phyloP scores from a whole-genome alignment of 2,888 invertebrate species.

The Strigamia maritima region DNA sequence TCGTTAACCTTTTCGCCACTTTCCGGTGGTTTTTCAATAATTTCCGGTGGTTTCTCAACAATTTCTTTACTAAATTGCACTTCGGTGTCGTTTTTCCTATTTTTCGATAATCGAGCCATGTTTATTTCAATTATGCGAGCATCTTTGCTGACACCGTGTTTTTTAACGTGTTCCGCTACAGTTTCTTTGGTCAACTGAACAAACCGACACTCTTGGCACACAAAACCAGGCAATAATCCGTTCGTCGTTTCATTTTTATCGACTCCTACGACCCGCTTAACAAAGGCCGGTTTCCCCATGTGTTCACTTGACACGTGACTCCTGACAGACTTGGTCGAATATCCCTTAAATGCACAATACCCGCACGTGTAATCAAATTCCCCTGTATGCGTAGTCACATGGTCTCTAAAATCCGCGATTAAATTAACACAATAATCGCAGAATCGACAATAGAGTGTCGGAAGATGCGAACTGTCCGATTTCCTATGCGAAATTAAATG shows the following conservation, averaged over 20 bases:
- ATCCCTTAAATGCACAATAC: constrained; percentile 54
- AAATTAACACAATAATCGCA: constrained; percentile 47
- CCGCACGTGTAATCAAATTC: constrained; percentile 69
- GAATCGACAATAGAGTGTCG: constrained; percentile 49
- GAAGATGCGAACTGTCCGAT: not conserved
- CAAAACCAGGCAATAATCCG: constrained; percentile 55
- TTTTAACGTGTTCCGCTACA: constrained; percentile 63
- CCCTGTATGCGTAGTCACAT: constrained; percentile 72
- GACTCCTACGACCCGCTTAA: not conserved
- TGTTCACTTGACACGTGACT: constrained; percentile 16
- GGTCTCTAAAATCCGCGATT: constrained; percentile 62
- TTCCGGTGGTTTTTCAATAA: too few species aligned
- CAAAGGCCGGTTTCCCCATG: not conserved
- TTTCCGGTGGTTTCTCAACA: not conserved
- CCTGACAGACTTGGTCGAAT: constrained; percentile 15
- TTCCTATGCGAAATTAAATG: constrained; percentile 42
- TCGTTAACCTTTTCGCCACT: too few species aligned
- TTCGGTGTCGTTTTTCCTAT: not conserved
- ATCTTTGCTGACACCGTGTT: constrained; percentile 52
- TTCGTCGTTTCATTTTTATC: not conserved
- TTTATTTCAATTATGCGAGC: constrained; percentile 55
- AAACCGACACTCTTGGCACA: constrained; percentile 71
- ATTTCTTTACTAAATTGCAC: not conserved
- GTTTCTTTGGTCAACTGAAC: constrained; percentile 64
- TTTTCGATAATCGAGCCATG: constrained; percentile 48